A percentile compares a stretch with the other conserved stretches of the same genome.
Conservation (phyloP, 2,888 invertebrate genomes). For the Mythimna vitellina region DNA sequence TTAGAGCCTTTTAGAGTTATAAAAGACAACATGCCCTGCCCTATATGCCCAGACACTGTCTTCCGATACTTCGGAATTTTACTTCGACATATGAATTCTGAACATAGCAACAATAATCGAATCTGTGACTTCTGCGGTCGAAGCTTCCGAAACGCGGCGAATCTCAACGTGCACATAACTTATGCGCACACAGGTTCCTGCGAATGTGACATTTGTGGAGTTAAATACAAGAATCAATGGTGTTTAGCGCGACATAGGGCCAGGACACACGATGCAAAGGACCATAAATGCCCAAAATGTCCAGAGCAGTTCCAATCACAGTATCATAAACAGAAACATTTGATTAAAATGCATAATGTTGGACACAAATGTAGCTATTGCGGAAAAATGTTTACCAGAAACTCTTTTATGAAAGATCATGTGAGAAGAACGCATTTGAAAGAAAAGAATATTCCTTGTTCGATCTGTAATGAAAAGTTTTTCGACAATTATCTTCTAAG, state of each 20-base stretch:
- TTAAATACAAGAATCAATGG: conserved; percentile 82
- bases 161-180: conserved; percentile 81
- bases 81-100: conserved; percentile 82
- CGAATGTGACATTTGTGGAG: conserved; percentile 80
- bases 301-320: conserved; percentile 87
- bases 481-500: conserved; percentile 83
- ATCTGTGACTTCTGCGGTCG: conserved; percentile 86
- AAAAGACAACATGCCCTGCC: conserved; percentile 84
- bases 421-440: conserved; percentile 85
- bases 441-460: conserved; percentile 84
- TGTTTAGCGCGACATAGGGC: conserved; percentile 84
- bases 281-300: conserved; percentile 84
- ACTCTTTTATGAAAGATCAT: conserved; percentile 86
- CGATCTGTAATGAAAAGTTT: conserved; percentile 83
- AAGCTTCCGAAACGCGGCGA: conserved; percentile 79
- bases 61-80: conserved; percentile 83
- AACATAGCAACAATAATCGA: conserved; percentile 83
- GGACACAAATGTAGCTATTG: conserved; percentile 85
- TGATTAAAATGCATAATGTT: conserved; percentile 86
- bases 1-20: conserved; percentile 81
- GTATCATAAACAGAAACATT: conserved; percentile 88
- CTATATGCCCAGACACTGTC: conserved; percentile 74
- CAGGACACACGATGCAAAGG: conserved; percentile 81
- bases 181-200: conserved; percentile 81
- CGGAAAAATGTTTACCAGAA: conserved; percentile 85